phyloP scores from a whole-genome alignment of 2,113 vertebrate genomes.

The Hypocryptadius cinnamomeus region DNA sequence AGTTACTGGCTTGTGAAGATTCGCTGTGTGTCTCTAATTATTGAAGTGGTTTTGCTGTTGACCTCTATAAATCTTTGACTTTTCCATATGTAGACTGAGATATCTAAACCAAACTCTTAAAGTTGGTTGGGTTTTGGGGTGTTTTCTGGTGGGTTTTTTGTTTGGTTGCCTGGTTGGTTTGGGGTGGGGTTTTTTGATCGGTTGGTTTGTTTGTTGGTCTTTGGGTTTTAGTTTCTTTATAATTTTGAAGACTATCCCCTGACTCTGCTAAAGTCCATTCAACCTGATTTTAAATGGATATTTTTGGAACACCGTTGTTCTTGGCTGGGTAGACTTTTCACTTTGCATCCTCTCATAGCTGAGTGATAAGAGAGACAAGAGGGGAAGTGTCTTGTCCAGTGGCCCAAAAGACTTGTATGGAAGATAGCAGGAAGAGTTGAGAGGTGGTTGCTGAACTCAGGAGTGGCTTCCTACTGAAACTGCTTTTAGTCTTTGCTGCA shows the following conservation, averaged over 20 bases:
- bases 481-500: background rate
- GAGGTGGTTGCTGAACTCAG: background rate
- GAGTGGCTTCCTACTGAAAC: background rate
- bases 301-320: background rate
- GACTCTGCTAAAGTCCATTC: background rate
- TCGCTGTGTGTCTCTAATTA: background rate
- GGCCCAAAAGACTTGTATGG: background rate
- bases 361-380: background rate
- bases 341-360: background rate
- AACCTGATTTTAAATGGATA: background rate
- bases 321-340: background rate
- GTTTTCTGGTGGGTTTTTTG: background rate
- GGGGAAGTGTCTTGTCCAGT: background rate
- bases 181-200: background rate
- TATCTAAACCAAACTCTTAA: background rate
- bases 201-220: too few relatives aligned
- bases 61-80: background rate
- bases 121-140: background rate
- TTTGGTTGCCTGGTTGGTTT: background rate
- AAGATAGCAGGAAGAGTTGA: background rate
- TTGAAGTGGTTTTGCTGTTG: background rate
- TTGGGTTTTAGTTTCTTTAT: background rate
- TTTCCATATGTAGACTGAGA: background rate
- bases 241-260: background rate
- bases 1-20: background rate